Conservation (phyloP, 2,888 invertebrate genomes). For the Phaonia tiefii region DNA sequence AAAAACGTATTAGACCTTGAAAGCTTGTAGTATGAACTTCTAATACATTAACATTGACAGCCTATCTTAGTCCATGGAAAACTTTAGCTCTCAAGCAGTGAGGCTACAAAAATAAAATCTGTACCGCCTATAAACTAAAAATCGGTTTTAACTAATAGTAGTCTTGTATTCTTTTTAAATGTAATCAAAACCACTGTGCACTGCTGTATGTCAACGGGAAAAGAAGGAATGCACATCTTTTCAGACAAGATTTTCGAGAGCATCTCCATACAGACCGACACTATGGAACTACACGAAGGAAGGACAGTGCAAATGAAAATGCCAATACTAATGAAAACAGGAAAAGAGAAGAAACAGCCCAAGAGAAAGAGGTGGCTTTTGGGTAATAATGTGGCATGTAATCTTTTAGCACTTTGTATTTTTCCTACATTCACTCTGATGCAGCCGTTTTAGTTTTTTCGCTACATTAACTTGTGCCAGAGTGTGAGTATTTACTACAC, state of each 20-base stretch:
- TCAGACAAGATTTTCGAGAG: background rate
- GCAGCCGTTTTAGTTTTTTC: background rate
- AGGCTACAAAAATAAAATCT: too few species aligned
- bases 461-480: background rate
- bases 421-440: constrained; percentile 3
- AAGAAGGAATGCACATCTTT: constrained; percentile 1
- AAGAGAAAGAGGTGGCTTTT: constrained; percentile 39
- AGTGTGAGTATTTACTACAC: too few species aligned
- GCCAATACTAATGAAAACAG: constrained; percentile 24
- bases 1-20: too few species aligned
- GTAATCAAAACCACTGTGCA: too few species aligned
- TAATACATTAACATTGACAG: too few species aligned
- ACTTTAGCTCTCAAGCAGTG: too few species aligned
- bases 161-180: too few species aligned
- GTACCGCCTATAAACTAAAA: too few species aligned
- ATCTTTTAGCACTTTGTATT: constrained; percentile 60
- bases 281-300: background rate
- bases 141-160: too few species aligned
- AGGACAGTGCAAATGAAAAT: constrained; percentile 16
- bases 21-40: too few species aligned
- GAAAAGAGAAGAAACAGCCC: background rate
- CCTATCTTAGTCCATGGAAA: too few species aligned
- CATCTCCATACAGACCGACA: background rate
- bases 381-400: constrained; percentile 59
- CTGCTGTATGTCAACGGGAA: background rate